Evolutionary conservation across 1,140 invertebrate species (phyloP), one percentile per base, ranked within the genome.

Genomic region (Zaprionus capensis): DNA sequence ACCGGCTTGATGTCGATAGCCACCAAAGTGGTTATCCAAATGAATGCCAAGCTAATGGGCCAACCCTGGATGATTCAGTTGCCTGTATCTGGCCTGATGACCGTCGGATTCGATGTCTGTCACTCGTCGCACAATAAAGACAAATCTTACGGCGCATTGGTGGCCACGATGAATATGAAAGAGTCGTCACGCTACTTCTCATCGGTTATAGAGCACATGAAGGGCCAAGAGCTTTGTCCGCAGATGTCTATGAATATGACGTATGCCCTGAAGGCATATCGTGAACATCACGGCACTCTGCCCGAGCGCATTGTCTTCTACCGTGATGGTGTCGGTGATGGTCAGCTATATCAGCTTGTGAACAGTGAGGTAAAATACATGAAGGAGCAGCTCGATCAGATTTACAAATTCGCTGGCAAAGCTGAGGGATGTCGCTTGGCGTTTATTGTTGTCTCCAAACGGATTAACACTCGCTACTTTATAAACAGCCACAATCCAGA

Each of bases 1-100:
- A 28, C 74, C 70, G 92, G 91, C 14, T 88, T 94, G 0, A 95
- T 96, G 94, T 96, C 96, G 1, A 96, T 99, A 51, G 96, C 96
- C 0, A 98, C 97, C 0, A 99, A 99, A 95, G 95, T 98, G 6
- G 95, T 95, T 0, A 96, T 97, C 38, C 96, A 97, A 86, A 96
- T 99, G 66, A 97, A 97, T 86, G 97, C 97, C 71, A 99, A 99
- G 94, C 93, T 98, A 4, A 98, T 97, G 24, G 98, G 98, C 1
- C 95, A 96, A 9, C 96, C 98, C 0, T 99, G 98, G 98, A 94
- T 93, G 1, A 93, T 97, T 5, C 84, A 94, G 1, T 94, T 97
- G 44, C 97, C 97, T 1, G 38, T 96, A 4, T 85, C 82, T 1
- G 94, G 94, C 1, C 65, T 96, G 1, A 98, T 99, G 97, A 94